Evolutionary conservation across 2,113 vertebrate species (phyloP), one percentile per base, ranked within the genome.

Genomic region (Tetrao urogallus): DNA sequence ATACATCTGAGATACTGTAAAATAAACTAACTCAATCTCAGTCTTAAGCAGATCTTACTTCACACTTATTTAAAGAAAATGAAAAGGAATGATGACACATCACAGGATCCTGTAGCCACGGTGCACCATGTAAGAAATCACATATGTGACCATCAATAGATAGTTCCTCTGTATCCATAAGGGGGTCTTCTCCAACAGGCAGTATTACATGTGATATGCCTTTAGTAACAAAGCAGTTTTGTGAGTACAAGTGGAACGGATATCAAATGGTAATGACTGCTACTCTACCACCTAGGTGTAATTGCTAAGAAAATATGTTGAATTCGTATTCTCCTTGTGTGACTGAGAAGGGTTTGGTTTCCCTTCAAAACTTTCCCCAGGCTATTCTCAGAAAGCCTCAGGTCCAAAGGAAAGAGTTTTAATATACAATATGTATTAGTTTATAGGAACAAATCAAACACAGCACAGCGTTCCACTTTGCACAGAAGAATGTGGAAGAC

Each of bases 11-110:
- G 22, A 48, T 56, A 20, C 1, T 70, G 18, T 32, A 70, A 83
- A 66, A 63, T 92, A 92, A 83, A 93, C 7, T 61, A 88, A 12
- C 25, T 52, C 47, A 45, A 42, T 54, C 50, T 65, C 32, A 42
- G 15, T 18, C 54, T 72, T 52, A 65, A 89, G 11, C 52, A 30
- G 36, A 63, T 16, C 25, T 52, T 27, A 64, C 47, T 58, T 78
- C 40, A 19, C 15, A 57, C 5, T 54, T 47, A 11, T 61, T 38
- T 73, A 57, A 65, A 73, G 75, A 89, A 79, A 84, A 89, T 10
- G 2, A 57, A 91, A 56, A 16, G 8, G 40, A 89, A 43, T 15
- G 57, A 48, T 7, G 47, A 18, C 6, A 47, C 5, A 32, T 54
- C 24, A 66, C 30, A 60, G 57, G 43, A 67, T 42, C 19, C 67